phyloP scores from a whole-genome alignment of 2,888 invertebrate genomes.

The Danaus chrysippus region DNA sequence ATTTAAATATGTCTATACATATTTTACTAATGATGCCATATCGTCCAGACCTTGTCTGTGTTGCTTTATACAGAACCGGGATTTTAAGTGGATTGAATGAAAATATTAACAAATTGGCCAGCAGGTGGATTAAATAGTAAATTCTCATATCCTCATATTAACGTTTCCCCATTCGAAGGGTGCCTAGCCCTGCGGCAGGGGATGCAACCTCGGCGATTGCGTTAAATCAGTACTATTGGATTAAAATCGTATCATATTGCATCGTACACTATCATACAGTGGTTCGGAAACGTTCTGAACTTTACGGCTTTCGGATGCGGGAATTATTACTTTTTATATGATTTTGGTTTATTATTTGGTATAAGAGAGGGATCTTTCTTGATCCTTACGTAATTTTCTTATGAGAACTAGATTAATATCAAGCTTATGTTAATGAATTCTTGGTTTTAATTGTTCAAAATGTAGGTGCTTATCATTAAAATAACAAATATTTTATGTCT shows the following conservation, averaged over 20 bases:
- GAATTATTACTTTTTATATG: neutral
- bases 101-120: slow-evolving; percentile 78
- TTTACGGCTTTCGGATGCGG: neutral
- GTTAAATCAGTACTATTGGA: slow-evolving; percentile 75
- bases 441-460: no score
- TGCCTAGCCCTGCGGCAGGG: slow-evolving; percentile 60
- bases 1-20: slow-evolving; percentile 17
- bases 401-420: no score
- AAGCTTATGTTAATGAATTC: no score
- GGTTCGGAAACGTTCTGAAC: neutral
- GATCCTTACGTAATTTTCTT: no score
- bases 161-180: slow-evolving; percentile 73
- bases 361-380: no score
- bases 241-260: slow-evolving; percentile 58
- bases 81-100: slow-evolving; percentile 77
- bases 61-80: slow-evolving; percentile 49
- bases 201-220: slow-evolving; percentile 74
- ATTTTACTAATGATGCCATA: slow-evolving; percentile 30
- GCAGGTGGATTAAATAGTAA: slow-evolving; percentile 77
- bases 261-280: slow-evolving; percentile 12
- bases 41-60: slow-evolving; percentile 29
- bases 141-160: slow-evolving; percentile 78
- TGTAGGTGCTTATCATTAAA: no score
- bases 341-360: neutral
- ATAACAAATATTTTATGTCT: no score